These are phyloP conservation scores for Thymelicus sylvestris DNA, from an alignment of 2,888 invertebrate species.

Conservation along the genomic window DNA sequence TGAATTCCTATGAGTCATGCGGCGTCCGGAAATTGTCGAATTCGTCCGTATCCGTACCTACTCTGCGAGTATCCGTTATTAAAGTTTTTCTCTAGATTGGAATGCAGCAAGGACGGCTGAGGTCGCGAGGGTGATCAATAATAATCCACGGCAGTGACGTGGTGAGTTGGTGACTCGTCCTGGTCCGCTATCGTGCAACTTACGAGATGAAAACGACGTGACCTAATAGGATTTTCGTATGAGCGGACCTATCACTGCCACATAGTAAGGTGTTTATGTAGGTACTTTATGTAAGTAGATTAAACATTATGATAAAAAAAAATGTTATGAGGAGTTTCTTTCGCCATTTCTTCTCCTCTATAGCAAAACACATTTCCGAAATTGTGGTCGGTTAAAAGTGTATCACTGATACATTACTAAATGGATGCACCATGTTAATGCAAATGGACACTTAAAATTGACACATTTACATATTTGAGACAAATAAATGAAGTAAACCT, in stretches of 20 bases:
- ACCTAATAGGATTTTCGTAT: conserved; percentile 18
- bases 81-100: conserved; percentile 44
- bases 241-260: not conserved
- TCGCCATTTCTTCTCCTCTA: too few species aligned
- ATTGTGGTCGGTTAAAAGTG: too few species aligned
- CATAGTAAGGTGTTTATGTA: not conserved
- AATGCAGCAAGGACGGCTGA: conserved; percentile 43
- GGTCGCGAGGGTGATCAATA: not conserved
- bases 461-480: too few species aligned
- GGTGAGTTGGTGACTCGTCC: too few species aligned
- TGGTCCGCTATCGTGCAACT: conserved; percentile 29
- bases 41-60: not conserved
- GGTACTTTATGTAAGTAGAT: too few species aligned
- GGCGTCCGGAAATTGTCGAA: conserved; percentile 14
- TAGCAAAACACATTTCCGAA: too few species aligned
- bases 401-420: too few species aligned
- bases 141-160: not conserved
- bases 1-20: conserved; percentile 4
- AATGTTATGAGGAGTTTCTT: too few species aligned
- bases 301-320: too few species aligned
- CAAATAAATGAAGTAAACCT: too few species aligned
- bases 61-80: not conserved
- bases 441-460: too few species aligned
- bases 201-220: conserved; percentile 15
- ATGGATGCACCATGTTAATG: too few species aligned